A percentile compares a stretch with the other conserved stretches of the same genome.
phyloP scores from a whole-genome alignment of 92 coral and sea anemone genomes.

The Porites divaricata region DNA sequence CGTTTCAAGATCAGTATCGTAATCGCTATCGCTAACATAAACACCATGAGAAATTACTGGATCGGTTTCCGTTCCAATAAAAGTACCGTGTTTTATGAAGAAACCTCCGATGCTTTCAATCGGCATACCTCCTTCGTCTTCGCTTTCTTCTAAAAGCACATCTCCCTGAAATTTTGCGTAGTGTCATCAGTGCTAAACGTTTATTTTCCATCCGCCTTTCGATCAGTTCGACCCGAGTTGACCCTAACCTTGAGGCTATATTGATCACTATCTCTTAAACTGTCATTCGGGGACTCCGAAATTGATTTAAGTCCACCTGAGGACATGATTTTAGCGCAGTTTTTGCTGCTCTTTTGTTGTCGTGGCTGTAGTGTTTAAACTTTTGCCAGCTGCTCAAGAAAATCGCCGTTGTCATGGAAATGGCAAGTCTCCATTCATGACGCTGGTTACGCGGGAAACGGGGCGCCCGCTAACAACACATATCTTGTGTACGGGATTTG shows the following conservation, averaged over 20 bases:
- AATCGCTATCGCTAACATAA: slow-evolving; percentile 72
- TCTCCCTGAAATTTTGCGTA: slow-evolving; percentile 10
- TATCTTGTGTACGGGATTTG: too few relatives aligned
- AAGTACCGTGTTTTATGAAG: slow-evolving; percentile 37
- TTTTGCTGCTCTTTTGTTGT: slow-evolving; percentile 39
- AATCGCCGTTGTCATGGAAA: slow-evolving; percentile 47
- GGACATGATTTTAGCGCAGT: slow-evolving; percentile 36
- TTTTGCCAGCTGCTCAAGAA: slow-evolving; percentile 7
- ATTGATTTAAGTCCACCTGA: slow-evolving; percentile 55
- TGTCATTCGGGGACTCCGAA: slow-evolving; percentile 48
- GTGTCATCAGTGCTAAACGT: background rate
- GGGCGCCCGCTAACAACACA: slow-evolving; percentile 12
- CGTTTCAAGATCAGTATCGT: slow-evolving; percentile 88
- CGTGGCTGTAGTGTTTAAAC: slow-evolving; percentile 14
- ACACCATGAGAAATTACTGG: slow-evolving; percentile 41
- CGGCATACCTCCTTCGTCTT: slow-evolving; percentile 27
- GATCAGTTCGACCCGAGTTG: background rate
- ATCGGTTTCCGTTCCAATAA: slow-evolving; percentile 43
- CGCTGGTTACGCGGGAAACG: slow-evolving; percentile 26
- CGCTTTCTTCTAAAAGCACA: slow-evolving; percentile 35
- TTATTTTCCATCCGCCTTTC: background rate
- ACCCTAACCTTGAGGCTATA: slow-evolving; percentile 30
- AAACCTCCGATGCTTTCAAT: slow-evolving; percentile 47
- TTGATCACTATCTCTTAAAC: slow-evolving; percentile 50
- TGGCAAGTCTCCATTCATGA: slow-evolving; percentile 36